A percentile compares a stretch with the other conserved stretches of the same genome.
phyloP scores from a whole-genome alignment of 2,888 invertebrate genomes.

The Ophion ellenae region DNA sequence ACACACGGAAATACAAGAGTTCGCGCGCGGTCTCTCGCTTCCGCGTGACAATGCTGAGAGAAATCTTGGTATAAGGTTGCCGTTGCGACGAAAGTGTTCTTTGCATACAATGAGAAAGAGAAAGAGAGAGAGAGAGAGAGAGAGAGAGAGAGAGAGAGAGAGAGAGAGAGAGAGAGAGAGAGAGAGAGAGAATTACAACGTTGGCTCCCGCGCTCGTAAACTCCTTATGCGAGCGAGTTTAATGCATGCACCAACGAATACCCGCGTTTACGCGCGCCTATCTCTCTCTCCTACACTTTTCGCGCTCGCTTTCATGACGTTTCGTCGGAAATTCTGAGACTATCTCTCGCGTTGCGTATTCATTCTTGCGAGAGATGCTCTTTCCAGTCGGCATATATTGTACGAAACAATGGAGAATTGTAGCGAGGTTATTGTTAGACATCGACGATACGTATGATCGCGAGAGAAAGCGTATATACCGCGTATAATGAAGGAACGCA shows the following conservation, averaged over 20 bases:
- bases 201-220: conserved; percentile 34
- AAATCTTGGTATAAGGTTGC: conserved; percentile 25
- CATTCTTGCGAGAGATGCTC: conserved; percentile 10
- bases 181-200: conserved; percentile 27
- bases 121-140: too few species aligned
- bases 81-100: conserved; percentile 20
- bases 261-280: conserved; percentile 4
- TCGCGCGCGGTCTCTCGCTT: conserved; percentile 11
- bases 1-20: too few species aligned
- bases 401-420: conserved; percentile 7
- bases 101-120: conserved; percentile 43
- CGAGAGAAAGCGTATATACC: background rate
- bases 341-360: conserved; percentile 14
- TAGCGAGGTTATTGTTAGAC: background rate
- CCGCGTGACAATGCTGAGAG: conserved; percentile 35
- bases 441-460: conserved; percentile 1
- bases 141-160: too few species aligned
- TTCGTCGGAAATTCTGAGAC: background rate
- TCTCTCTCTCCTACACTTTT: conserved; percentile 12
- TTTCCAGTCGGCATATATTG: conserved; percentile 17
- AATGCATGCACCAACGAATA: conserved; percentile 41
- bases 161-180: too few species aligned
- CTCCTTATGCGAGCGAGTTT: conserved; percentile 42
- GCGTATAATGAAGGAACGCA: too few species aligned
- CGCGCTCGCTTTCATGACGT: conserved; percentile 16